Evolutionary conservation across 1,140 invertebrate genomes (phyloP), one percentile per base, ranked within the genome.

Genomic region (Zaprionus taronus): DNA sequence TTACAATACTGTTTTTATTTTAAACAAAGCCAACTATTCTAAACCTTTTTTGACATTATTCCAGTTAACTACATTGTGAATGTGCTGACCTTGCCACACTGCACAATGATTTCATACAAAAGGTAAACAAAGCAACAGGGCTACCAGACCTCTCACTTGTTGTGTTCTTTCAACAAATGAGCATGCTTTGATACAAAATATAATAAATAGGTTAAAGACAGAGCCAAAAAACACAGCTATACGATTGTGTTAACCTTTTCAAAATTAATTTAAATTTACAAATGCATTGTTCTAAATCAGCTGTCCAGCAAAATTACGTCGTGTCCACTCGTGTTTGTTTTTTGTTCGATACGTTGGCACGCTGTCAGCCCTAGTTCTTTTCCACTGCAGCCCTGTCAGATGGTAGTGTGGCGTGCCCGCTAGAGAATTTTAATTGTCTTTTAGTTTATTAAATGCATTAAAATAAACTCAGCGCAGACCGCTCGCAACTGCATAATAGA

Each of bases 401-500:
- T 57, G 53, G 73, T 57, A 41, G 73, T 67, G 55, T 77, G 38
- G 57, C 57, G 26, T 61, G 74, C 56, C 22, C 26, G 68, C 75
- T 68, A 63, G 64, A 67, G 75, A 62, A 58, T 55, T 47, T 66
- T 56, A 47, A 57, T 77, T 77, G 63, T 38, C 31, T 77, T 67
- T 67, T 63, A 73, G 72, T 77, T 77, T 67, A 67, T 41, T 73
- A 63, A 77, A 77, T 51, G 58, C 58, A 67, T 73, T 67, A 68
- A 65, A 68, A 26, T 36, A 34, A 47, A 44, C 36, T 62, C 36
- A 34, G 34, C 69, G 53, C 75, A 77, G 58, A 73, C 73, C 64
- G 41, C 41, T 68, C 31, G n/a, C 49, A 77, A 53, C 75, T 73
- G 75, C 71, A 77, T 56, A 36, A 55, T 66, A 44, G 69, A 72